phyloP scores from a whole-genome alignment of 2,113 vertebrate genomes.

The Aptenodytes forsteri region DNA sequence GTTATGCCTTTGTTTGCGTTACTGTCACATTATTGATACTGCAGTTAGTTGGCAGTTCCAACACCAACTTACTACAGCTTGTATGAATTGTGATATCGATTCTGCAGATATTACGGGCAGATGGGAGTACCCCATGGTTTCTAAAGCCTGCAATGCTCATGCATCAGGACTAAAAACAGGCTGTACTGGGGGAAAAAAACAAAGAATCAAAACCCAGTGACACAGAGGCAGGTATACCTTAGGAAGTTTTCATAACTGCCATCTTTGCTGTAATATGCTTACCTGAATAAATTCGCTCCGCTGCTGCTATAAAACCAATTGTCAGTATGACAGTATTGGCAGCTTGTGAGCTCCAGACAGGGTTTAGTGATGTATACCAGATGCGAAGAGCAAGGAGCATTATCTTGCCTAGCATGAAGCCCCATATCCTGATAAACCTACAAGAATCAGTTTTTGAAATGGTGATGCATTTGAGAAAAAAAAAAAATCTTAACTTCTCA shows the following conservation, averaged over 20 bases:
- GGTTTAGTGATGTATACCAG: slow-evolving; percentile 76
- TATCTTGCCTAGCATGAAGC: slow-evolving; percentile 76
- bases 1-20: not conserved
- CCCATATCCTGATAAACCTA: slow-evolving; percentile 76
- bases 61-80: not conserved
- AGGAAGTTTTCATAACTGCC: not conserved
- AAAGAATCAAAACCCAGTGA: not conserved
- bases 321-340: slow-evolving; percentile 59
- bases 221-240: not conserved
- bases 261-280: not conserved
- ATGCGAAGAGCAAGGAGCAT: slow-evolving; percentile 74
- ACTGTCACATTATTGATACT: not conserved
- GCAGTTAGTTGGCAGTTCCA: not conserved
- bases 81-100: not conserved
- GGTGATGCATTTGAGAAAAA: not conserved
- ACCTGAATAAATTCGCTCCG: slow-evolving; percentile 66
- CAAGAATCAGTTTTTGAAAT: not conserved
- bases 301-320: slow-evolving; percentile 51
- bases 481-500: not conserved
- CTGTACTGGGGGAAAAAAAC: not conserved
- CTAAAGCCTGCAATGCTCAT: not conserved
- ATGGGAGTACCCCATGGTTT: not conserved
- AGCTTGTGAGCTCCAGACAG: slow-evolving; percentile 65
- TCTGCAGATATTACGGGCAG: not conserved
- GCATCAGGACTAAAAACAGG: not conserved